Percentiles rank a stretch among this genome's conserved stretches.
Evolutionary conservation across 2,888 invertebrate genomes (phyloP).

Genomic region (Phymatocera aterrima): DNA sequence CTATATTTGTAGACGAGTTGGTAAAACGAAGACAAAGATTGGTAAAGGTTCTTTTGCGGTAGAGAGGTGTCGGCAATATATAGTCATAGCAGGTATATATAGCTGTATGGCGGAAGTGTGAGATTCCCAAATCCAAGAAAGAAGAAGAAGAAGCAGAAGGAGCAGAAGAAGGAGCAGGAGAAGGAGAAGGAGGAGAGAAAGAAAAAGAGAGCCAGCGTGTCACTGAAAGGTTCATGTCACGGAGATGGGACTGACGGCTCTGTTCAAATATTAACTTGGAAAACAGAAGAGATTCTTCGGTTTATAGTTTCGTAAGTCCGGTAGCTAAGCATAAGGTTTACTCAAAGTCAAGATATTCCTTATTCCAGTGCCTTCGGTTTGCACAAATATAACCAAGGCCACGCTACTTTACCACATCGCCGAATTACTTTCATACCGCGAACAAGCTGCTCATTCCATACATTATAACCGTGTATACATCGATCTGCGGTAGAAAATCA

Average conservation of each 20-base stretch:
- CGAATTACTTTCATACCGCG: not conserved
- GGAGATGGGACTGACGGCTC: slow-evolving; percentile 36
- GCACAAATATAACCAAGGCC: slow-evolving; percentile 27
- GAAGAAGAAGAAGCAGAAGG: not conserved
- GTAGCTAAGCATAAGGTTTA: slow-evolving; percentile 65
- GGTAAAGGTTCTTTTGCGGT: not conserved
- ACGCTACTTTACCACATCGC: not conserved
- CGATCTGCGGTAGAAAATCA: too few species aligned
- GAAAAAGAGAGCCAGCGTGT: slow-evolving; percentile 13
- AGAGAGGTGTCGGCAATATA: not conserved
- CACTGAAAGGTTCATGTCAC: slow-evolving; percentile 19
- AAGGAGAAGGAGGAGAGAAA: not conserved
- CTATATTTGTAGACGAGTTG: not conserved
- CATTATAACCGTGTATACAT: not conserved
- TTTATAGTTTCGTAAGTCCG: slow-evolving; percentile 72
- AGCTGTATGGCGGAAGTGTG: not conserved
- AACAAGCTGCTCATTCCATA: not conserved
- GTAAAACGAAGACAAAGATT: slow-evolving; percentile 16
- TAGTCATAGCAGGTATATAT: not conserved
- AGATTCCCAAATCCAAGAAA: slow-evolving; percentile 2
- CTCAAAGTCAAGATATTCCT: slow-evolving; percentile 36
- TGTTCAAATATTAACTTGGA: slow-evolving; percentile 74
- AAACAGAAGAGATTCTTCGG: slow-evolving; percentile 65
- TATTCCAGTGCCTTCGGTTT: not conserved
- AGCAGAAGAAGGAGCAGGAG: slow-evolving; percentile 8